Base-by-base conservation (phyloP, 2,113 vertebrate species). In the Pedionomus torquatus region DNA sequence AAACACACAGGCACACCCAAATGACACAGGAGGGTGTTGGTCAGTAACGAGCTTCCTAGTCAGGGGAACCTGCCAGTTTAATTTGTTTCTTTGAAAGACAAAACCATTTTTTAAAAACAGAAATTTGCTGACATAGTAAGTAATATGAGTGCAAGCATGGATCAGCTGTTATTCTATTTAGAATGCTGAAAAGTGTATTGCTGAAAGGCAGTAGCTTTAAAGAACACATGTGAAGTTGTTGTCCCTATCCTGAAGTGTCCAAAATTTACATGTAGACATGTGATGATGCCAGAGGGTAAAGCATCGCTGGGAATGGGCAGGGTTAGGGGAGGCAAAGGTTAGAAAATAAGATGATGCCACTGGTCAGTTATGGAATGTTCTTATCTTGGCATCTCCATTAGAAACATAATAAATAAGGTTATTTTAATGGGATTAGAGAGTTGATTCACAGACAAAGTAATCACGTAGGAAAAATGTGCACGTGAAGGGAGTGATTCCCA, bases 1-100 rank as follows among this genome's bases (percentile, higher is more conserved):
- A 70, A 61, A 71, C 54, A 80, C 28, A 52, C 4, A 49, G 76
- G 30, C 87, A 87, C 93, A 84, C 87, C 91, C 95, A 84, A 64
- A 93, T 84, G 86, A 90, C 94, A 89, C 49, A 63, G 49, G 83
- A 97, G 83, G 95, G 94, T 92, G 94, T 95, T 93, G 93, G 90
- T 63, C 49, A 79, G 30, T 54, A 81, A 75, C 33, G 69, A 96
- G 78, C n/a, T 89, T 89, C 83, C 68, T 83, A 54, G 68, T 71
- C 58, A 82, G 55, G 69, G 43, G 69, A 88, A 63, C 35, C 54
- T 60, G 68, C 7, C 78, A 26, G 69, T 72, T 91, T 86, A 77
- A 90, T 83, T 80, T 77, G 51, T 85, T 92, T 87, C 66, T 80
- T 75, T 69, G 52, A 46, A 65, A 84, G 71, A 44, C 48, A 80